Evolutionary conservation across 2,113 vertebrate species (phyloP).

Genomic region (Chloropsis cyanopogon): DNA sequence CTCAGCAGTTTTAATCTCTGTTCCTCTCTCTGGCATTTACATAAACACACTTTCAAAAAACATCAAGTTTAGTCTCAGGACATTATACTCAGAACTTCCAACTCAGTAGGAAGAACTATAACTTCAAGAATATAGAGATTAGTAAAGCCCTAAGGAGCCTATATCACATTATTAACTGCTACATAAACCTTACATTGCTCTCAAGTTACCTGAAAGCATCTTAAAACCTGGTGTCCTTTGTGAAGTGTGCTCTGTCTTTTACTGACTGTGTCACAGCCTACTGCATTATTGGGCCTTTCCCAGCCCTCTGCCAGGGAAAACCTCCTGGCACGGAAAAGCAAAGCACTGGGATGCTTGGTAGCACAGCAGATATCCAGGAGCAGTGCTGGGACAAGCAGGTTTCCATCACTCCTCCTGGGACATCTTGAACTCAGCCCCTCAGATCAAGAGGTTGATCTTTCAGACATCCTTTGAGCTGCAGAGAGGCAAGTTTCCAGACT

Average conservation of each 20-base stretch:
- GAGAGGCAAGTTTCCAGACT: neutral
- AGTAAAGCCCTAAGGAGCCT: neutral
- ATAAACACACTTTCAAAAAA: neutral
- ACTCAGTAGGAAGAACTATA: neutral
- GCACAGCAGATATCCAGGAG: neutral
- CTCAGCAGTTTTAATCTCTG: neutral
- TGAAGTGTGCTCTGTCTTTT: neutral
- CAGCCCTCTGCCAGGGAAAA: neutral
- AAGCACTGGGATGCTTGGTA: neutral
- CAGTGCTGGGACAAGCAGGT: fast-evolving
- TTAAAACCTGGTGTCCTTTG: neutral
- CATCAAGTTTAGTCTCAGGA: neutral
- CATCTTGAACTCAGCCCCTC: neutral
- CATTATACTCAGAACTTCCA: neutral
- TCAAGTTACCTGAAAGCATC: neutral
- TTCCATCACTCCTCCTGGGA: neutral
- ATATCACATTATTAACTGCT: neutral
- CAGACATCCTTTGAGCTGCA: neutral
- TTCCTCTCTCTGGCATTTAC: neutral
- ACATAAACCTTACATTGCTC: neutral
- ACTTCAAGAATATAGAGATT: neutral
- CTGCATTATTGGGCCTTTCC: neutral
- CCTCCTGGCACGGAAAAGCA: neutral
- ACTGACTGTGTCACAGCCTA: neutral
- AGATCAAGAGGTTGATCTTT: neutral